Evolutionary conservation across 2,797 vertebrate species (phyloP).

Genomic region (Columba guinea): DNA sequence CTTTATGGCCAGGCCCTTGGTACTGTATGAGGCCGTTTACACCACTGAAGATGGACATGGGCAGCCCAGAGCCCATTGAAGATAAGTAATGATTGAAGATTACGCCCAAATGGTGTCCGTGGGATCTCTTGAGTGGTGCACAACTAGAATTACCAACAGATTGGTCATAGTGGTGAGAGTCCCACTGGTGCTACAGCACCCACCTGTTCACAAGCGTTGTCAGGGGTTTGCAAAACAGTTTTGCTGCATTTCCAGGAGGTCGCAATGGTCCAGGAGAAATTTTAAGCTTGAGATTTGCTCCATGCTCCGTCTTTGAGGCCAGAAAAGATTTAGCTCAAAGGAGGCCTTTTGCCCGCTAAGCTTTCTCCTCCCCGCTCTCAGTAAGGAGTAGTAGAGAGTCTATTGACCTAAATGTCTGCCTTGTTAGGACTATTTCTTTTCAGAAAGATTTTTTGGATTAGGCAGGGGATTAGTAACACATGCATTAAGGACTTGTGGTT

Average conservation of each 20-base stretch:
- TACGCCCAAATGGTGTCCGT: not conserved
- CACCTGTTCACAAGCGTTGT: not conserved
- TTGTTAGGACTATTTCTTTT: not conserved
- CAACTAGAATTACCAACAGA: not conserved
- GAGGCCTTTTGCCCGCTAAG: not conserved
- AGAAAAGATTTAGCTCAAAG: not conserved
- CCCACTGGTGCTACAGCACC: not conserved
- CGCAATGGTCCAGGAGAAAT: not conserved
- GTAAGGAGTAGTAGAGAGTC: not conserved
- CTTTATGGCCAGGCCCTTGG: not conserved
- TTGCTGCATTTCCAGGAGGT: not conserved
- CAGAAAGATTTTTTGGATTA: not conserved
- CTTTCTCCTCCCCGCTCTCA: not conserved
- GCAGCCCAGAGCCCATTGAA: not conserved
- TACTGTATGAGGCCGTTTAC: not conserved
- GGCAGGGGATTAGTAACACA: not conserved
- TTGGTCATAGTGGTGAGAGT: not conserved
- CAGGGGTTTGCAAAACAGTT: not conserved
- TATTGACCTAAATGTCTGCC: not conserved
- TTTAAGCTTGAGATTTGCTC: not conserved
- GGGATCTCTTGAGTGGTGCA: not conserved
- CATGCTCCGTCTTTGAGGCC: not conserved
- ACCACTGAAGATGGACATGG: not conserved
- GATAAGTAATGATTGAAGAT: not conserved
- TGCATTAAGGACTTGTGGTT: not conserved